Evolutionary conservation across 2,113 vertebrate species (phyloP).

Genomic region (Sceloporus undulatus): DNA sequence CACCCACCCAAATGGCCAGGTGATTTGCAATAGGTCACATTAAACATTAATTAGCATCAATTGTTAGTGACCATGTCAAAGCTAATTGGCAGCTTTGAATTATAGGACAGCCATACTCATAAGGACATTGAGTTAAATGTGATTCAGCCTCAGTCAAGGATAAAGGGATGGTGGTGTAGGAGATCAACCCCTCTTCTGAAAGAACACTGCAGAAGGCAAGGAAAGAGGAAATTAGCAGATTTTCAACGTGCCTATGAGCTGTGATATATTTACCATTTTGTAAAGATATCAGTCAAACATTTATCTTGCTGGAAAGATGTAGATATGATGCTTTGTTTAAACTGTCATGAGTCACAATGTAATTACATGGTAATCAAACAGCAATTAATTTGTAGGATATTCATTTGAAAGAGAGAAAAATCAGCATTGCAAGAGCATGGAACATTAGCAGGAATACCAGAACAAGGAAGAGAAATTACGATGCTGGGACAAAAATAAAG

Average conservation of each 20-base stretch:
- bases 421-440: conserved; percentile 67
- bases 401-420: conserved; percentile 75
- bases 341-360: conserved; percentile 76
- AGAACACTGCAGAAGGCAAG: conserved; percentile 56
- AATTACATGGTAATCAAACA: conserved; percentile 81
- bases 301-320: conserved; percentile 75
- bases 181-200: conserved; percentile 38
- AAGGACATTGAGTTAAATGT: neutral
- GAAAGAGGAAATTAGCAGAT: conserved; percentile 50
- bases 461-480: conserved; percentile 69
- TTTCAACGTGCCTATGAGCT: conserved; percentile 65
- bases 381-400: conserved; percentile 81
- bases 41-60: conserved; percentile 10
- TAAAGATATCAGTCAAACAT: conserved; percentile 78
- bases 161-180: conserved; percentile 23
- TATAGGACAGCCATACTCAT: neutral
- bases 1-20: neutral
- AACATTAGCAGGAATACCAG: conserved; percentile 68
- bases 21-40: conserved; percentile 5
- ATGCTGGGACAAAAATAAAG: conserved; percentile 38
- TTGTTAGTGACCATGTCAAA: neutral
- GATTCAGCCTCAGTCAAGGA: neutral
- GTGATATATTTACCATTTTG: conserved; percentile 78
- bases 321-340: conserved; percentile 77
- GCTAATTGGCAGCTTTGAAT: neutral